phyloP scores from a whole-genome alignment of 2,888 invertebrate genomes.

The Parthenolecanium corni region DNA sequence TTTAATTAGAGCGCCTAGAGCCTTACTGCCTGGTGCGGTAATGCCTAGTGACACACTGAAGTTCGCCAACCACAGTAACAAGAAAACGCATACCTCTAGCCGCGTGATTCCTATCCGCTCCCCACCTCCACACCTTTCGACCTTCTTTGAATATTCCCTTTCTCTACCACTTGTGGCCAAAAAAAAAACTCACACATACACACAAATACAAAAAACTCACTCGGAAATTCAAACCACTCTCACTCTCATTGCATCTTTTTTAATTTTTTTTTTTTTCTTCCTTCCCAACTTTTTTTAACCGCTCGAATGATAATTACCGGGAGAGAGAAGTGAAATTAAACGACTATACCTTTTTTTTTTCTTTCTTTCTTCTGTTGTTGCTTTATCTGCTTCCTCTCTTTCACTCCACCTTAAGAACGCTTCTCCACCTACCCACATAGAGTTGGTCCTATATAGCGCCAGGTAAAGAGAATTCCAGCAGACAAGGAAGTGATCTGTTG shows the following conservation, averaged over 20 bases:
- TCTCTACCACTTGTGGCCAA: not conserved
- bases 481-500: slow-evolving; percentile 25
- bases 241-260: slow-evolving; percentile 19
- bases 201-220: not conserved
- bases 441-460: not conserved
- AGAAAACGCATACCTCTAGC: slow-evolving; percentile 15
- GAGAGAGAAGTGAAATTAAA: slow-evolving; percentile 18
- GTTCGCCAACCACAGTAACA: not conserved
- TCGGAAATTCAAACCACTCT: slow-evolving; percentile 23
- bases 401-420: not conserved
- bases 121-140: slow-evolving; percentile 13
- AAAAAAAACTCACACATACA: not conserved
- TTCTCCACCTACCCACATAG: not conserved
- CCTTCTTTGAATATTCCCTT: slow-evolving; percentile 11
- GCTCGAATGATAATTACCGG: slow-evolving; percentile 22
- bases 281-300: slow-evolving; percentile 4
- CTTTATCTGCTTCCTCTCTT: too few relatives aligned
- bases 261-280: slow-evolving; percentile 9
- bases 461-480: slow-evolving; percentile 20
- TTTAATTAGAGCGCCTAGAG: not conserved
- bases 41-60: slow-evolving; percentile 28
- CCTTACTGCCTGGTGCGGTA: slow-evolving; percentile 21
- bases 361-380: too few relatives aligned
- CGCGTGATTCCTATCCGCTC: slow-evolving; percentile 15
- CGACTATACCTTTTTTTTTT: not conserved